These are phyloP conservation scores for Scaptomyza parva DNA, from an alignment of 2,888 invertebrate species.

Conservation along the genomic window DNA sequence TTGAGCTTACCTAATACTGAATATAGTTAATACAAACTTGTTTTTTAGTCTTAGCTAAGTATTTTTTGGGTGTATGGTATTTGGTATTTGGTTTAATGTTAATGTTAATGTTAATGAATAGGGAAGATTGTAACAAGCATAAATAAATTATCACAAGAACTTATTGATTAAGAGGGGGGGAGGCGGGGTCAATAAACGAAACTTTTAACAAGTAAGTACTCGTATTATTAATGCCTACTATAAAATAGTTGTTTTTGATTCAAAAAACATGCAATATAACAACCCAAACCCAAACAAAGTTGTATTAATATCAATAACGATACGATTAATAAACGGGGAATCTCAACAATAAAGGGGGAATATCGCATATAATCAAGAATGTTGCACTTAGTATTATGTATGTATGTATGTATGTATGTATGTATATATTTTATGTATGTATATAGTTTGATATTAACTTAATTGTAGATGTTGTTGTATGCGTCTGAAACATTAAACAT, in stretches of 20 bases:
- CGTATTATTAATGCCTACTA: conserved; percentile 26
- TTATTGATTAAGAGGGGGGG: conserved; percentile 18
- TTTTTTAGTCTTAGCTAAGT: conserved; percentile 37
- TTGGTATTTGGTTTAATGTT: too few species aligned
- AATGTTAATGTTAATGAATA: too few species aligned
- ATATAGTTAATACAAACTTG: conserved; percentile 40
- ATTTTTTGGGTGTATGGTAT: conserved; percentile 8
- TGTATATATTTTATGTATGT: conserved; percentile 11
- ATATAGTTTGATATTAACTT: conserved; percentile 22
- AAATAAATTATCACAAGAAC: conserved; percentile 58
- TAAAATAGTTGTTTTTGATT: conserved; percentile 14
- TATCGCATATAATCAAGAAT: conserved; percentile 16
- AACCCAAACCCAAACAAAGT: conserved; percentile 37
- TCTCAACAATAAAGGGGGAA: conserved; percentile 37
- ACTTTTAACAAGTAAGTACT: conserved; percentile 44
- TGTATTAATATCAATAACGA: conserved; percentile 13
- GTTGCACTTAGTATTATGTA: conserved; percentile 2
- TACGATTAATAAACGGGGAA: conserved; percentile 26
- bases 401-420: conserved; percentile 15
- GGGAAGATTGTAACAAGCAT: too few species aligned
- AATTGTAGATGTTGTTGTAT: conserved; percentile 3
- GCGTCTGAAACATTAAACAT: too few species aligned
- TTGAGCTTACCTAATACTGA: conserved; percentile 52
- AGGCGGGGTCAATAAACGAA: conserved; percentile 21
- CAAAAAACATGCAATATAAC: conserved; percentile 51